A percentile compares a stretch with the other conserved stretches of the same genome.
Evolutionary conservation across 1,140 invertebrate species (phyloP).

Genomic region (Riptortus pedestris): DNA sequence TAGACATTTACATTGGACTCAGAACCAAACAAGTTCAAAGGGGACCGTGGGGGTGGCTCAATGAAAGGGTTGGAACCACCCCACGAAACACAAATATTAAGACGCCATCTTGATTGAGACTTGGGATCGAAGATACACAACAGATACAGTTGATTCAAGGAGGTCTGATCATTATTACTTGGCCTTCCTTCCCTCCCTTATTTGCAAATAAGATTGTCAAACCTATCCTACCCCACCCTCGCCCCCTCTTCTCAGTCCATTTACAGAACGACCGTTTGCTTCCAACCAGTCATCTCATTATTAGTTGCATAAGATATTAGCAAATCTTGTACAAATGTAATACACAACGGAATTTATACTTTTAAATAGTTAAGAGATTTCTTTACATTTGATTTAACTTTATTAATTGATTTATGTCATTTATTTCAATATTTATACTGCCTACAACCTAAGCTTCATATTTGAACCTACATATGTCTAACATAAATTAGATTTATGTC

Average conservation of each 20-base stretch:
- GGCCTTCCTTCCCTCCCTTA: conserved; percentile 7
- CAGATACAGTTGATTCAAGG: conserved; percentile 23
- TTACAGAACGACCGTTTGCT: no score
- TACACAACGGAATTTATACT: no score
- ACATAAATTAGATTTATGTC: no score
- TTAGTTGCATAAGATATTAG: no score
- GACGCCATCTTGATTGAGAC: conserved; percentile 27
- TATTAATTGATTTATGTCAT: no score
- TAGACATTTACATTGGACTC: conserved; percentile 19
- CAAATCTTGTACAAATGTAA: no score
- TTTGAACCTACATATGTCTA: no score
- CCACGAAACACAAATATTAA: conserved; percentile 26
- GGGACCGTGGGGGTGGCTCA: not conserved
- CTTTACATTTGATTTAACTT: no score
- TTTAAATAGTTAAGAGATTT: no score
- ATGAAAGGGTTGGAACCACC: conserved; percentile 9
- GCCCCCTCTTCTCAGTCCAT: not conserved
- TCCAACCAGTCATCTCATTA: no score
- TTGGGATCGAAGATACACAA: conserved; percentile 26
- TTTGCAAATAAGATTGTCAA: conserved; percentile 19
- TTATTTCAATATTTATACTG: no score
- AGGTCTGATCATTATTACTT: conserved; percentile 14
- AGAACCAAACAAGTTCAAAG: conserved; percentile 20
- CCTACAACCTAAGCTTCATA: no score
- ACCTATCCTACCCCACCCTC: not conserved